phyloP scores from a whole-genome alignment of 2,888 invertebrate genomes.

The Metellina segmentata region DNA sequence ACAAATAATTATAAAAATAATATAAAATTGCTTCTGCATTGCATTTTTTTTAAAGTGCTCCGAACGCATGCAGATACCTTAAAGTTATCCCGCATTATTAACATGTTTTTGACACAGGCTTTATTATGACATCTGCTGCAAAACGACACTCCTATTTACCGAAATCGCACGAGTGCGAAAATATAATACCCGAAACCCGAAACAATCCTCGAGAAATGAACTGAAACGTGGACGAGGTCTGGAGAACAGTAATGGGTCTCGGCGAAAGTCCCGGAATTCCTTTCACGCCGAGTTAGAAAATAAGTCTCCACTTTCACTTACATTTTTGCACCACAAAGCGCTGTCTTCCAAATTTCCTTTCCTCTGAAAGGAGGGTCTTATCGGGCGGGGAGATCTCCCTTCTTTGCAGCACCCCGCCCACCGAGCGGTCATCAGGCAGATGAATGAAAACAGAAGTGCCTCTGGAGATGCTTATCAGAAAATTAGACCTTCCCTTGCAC shows the following conservation, averaged over 20 bases:
- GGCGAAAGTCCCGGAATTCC: neutral
- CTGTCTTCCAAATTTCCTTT: neutral
- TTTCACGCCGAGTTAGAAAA: neutral
- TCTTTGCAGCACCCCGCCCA: neutral
- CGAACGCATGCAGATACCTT: too few relatives aligned
- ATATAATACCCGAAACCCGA: neutral
- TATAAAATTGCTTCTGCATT: too few relatives aligned
- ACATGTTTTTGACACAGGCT: too few relatives aligned
- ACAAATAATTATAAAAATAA: too few relatives aligned
- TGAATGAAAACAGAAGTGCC: slow-evolving; percentile 32
- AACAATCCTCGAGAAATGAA: neutral
- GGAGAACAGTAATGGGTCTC: too few relatives aligned
- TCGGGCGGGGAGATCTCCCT: slow-evolving; percentile 8
- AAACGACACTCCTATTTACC: neutral
- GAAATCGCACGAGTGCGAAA: neutral
- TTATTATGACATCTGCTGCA: neutral
- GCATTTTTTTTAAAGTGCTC: too few relatives aligned
- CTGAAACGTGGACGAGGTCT: neutral
- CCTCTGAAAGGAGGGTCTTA: slow-evolving; percentile 6
- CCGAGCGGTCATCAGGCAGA: neutral
- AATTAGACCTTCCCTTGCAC: slow-evolving; percentile 15
- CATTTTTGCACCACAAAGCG: neutral
- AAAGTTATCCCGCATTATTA: too few relatives aligned
- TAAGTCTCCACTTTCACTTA: slow-evolving; percentile 34
- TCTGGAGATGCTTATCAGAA: slow-evolving; percentile 48